Percentiles rank a stretch among this genome's conserved stretches.
Evolutionary conservation across 1,140 invertebrate species (phyloP).

Genomic region (Bombus difficillimus): DNA sequence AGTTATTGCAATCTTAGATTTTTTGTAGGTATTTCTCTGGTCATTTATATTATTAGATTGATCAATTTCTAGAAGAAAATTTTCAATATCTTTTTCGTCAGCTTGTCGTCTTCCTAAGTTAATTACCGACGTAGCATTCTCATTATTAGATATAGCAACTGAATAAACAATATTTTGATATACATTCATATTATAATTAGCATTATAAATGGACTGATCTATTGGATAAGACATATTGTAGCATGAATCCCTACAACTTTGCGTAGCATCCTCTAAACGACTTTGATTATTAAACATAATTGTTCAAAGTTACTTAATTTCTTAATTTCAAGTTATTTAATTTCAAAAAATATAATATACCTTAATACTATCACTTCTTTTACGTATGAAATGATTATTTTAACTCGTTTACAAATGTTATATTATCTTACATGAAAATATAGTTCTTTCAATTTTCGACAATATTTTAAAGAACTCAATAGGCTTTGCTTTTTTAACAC

Average conservation of each 20-base stretch:
- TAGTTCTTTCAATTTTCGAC: constrained; percentile 21
- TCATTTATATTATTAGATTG: constrained; percentile 11
- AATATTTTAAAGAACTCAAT: background rate
- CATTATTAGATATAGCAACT: constrained; percentile 38
- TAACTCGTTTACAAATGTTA: constrained; percentile 26
- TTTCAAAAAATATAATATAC: constrained; percentile 36
- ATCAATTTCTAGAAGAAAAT: constrained; percentile 64
- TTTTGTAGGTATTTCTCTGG: constrained; percentile 49
- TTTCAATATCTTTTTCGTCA: constrained; percentile 69
- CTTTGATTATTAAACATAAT: constrained; percentile 54
- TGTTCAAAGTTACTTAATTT: constrained; percentile 1
- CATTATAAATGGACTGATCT: constrained; percentile 34
- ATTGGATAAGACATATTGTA: constrained; percentile 43
- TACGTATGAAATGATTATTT: constrained; percentile 51
- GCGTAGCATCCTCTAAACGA: constrained; percentile 11
- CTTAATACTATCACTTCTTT: constrained; percentile 24
- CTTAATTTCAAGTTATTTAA: constrained; percentile 1
- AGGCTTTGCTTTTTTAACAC: constrained; percentile 62
- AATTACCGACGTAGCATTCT: constrained; percentile 25
- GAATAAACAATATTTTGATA: constrained; percentile 54
- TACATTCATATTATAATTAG: constrained; percentile 46
- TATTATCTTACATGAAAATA: constrained; percentile 44
- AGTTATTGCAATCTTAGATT: constrained; percentile 73
- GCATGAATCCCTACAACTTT: constrained; percentile 23
- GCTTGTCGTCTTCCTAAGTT: constrained; percentile 53